Evolutionary conservation across 2,113 vertebrate genomes (phyloP).

Genomic region (Myocastor coypus): DNA sequence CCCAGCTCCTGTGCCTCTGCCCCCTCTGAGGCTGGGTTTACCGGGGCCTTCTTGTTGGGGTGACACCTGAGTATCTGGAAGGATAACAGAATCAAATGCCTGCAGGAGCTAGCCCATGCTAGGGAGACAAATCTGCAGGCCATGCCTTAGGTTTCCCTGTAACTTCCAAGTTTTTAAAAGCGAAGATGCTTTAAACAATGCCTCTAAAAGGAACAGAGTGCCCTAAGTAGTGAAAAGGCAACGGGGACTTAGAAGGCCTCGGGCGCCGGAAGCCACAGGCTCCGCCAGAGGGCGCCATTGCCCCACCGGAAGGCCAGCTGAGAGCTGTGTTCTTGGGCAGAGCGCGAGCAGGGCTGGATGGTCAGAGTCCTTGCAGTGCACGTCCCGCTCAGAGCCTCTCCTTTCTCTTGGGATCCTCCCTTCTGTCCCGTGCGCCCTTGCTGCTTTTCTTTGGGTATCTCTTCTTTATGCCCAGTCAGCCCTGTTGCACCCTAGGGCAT

Average conservation of each 20-base stretch:
- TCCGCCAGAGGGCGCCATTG: constrained; percentile 59
- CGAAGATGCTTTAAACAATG: not conserved
- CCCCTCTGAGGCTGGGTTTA: not conserved
- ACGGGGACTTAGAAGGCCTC: not conserved
- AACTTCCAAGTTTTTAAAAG: not conserved
- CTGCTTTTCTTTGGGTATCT: not conserved
- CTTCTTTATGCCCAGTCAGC: rapidly evolving
- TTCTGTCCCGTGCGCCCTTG: not conserved
- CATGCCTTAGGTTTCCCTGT: not conserved
- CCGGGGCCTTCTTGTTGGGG: not conserved
- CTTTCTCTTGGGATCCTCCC: not conserved
- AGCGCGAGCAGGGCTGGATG: not conserved
- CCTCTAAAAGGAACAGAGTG: not conserved
- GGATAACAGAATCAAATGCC: not conserved
- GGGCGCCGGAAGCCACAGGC: rapidly evolving
- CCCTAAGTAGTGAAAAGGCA: constrained; percentile 37
- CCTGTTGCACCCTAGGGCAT: rapidly evolving
- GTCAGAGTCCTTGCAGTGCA: not conserved
- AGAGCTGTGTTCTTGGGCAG: rapidly evolving
- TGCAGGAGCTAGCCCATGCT: not conserved
- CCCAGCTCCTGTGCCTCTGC: not conserved
- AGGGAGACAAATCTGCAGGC: not conserved
- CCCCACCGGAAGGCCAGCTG: not conserved
- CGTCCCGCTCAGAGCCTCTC: not conserved
- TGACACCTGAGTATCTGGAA: not conserved